phyloP scores from a whole-genome alignment of 1,140 invertebrate species.

The Contarinia nasturtii region DNA sequence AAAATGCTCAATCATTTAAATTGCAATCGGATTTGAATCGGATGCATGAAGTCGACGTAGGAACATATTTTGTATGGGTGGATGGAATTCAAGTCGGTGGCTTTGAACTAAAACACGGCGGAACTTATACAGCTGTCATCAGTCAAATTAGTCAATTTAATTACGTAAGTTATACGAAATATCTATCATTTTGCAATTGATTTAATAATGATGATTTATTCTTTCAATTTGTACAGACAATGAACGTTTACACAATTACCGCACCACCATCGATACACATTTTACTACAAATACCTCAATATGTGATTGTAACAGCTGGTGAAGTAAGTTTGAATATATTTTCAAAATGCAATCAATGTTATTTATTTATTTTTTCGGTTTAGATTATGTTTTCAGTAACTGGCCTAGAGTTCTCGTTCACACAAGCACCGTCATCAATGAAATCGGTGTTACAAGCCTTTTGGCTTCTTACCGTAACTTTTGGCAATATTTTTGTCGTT shows the following conservation, averaged over 20 bases:
- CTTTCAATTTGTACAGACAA: not conserved
- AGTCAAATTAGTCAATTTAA: too few species aligned
- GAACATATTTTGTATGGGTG: conserved; percentile 14
- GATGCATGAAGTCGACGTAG: conserved; percentile 6
- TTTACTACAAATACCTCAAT: conserved; percentile 71
- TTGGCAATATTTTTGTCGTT: conserved; percentile 82
- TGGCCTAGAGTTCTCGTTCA: conserved; percentile 81
- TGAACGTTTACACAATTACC: conserved; percentile 27
- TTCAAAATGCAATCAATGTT: not conserved
- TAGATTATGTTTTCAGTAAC: conserved; percentile 77
- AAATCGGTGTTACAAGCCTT: conserved; percentile 78
- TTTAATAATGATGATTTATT: not conserved
- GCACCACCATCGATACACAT: conserved; percentile 55
- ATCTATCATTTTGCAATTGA: too few species aligned
- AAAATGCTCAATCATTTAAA: too few species aligned
- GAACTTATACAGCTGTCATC: conserved; percentile 35
- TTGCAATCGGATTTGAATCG: too few species aligned
- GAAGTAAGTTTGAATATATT: conserved; percentile 28
- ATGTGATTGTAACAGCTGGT: conserved; percentile 64
- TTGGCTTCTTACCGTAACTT: conserved; percentile 76
- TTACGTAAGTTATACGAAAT: too few species aligned
- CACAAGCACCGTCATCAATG: conserved; percentile 72
- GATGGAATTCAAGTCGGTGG: conserved; percentile 9
- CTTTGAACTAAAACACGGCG: conserved; percentile 28
- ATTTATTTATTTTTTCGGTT: not conserved